Evolutionary conservation across 1,140 invertebrate species (phyloP).

Genomic region (Aricia agestis): DNA sequence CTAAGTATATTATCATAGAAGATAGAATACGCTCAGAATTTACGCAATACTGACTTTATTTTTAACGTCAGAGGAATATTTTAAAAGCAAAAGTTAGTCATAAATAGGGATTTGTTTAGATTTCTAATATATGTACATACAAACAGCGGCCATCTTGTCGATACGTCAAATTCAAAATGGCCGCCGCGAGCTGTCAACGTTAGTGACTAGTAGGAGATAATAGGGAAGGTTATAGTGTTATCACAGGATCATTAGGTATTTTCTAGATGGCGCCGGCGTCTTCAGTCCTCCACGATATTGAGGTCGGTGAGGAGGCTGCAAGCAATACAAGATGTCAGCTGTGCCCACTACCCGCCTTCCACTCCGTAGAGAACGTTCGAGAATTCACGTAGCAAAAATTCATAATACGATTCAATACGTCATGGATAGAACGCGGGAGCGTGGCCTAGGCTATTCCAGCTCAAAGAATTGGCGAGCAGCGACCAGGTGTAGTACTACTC

Average conservation of each 20-base stretch:
- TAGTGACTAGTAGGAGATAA: neutral
- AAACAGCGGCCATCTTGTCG: neutral
- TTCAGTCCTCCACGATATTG: conserved; percentile 71
- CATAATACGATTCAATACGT: too few species aligned
- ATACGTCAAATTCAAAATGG: neutral
- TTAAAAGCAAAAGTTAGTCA: neutral
- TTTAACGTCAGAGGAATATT: neutral
- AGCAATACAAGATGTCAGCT: conserved; percentile 45
- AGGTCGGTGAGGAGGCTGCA: conserved; percentile 75
- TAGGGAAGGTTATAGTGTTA: neutral
- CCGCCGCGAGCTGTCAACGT: neutral
- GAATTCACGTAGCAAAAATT: neutral
- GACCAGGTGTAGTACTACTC: too few species aligned
- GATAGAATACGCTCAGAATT: too few species aligned
- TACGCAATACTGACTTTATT: neutral
- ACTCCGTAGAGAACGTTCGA: neutral
- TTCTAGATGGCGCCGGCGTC: conserved; percentile 20
- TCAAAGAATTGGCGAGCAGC: too few species aligned
- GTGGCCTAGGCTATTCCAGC: too few species aligned
- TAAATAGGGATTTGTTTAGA: neutral
- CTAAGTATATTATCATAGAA: too few species aligned
- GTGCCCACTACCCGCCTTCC: conserved; percentile 31
- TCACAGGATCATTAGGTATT: conserved; percentile 1
- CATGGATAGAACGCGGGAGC: too few species aligned
- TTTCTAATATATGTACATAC: neutral